Conservation (phyloP, 2,797 vertebrate genomes). For the Lagodon rhomboides region DNA sequence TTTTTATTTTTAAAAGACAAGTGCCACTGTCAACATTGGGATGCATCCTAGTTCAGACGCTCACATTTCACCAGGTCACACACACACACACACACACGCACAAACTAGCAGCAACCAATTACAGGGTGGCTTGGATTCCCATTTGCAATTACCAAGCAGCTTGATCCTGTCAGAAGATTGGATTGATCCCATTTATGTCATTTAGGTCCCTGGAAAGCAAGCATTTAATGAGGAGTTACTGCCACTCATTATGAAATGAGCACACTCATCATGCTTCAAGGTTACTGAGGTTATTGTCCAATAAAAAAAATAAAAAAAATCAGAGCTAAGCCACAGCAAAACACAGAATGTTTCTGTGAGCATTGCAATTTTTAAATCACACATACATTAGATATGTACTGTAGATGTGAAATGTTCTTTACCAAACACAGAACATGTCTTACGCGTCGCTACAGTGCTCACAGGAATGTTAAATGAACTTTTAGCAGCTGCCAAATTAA, state of each 20-base stretch:
- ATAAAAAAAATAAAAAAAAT: neutral
- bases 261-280: constrained; percentile 69
- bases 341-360: neutral
- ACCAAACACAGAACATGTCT: neutral
- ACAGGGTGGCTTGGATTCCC: constrained; percentile 68
- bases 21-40: neutral
- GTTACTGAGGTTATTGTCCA: constrained; percentile 53
- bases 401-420: neutral
- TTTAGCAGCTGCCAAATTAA: neutral
- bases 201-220: constrained; percentile 75
- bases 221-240: constrained; percentile 76
- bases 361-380: neutral
- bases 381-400: neutral
- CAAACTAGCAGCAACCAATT: constrained; percentile 50
- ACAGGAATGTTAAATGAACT: neutral
- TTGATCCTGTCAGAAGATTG: constrained; percentile 81
- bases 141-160: constrained; percentile 78
- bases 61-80: constrained; percentile 14
- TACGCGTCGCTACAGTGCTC: neutral
- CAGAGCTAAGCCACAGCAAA: neutral
- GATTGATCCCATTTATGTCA: constrained; percentile 78
- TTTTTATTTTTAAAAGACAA: neutral
- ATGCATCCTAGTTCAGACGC: constrained; percentile 2
- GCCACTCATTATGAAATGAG: constrained; percentile 71
- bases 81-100: neutral